Conservation (phyloP, 1,140 invertebrate species). For the Aradophagus sp. region DNA sequence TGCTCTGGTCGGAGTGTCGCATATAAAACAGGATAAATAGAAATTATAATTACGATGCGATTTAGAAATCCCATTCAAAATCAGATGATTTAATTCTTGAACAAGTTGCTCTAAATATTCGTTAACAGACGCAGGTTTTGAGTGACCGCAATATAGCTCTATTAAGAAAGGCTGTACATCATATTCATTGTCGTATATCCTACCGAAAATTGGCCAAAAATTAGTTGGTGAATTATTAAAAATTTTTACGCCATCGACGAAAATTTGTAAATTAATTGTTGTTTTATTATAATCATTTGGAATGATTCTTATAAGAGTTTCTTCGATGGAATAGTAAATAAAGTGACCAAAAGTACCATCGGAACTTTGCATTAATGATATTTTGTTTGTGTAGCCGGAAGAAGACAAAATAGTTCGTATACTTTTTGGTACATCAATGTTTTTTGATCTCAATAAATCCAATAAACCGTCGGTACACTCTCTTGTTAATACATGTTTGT, state of each 20-base stretch:
- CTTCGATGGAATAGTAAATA: slow-evolving; percentile 23
- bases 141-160: slow-evolving; percentile 31
- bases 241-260: slow-evolving; percentile 29
- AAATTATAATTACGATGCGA: slow-evolving; percentile 5
- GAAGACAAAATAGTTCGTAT: slow-evolving; percentile 23
- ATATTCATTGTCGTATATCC: slow-evolving; percentile 23
- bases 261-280: slow-evolving; percentile 26
- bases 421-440: slow-evolving; percentile 11
- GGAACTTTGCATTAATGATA: slow-evolving; percentile 15
- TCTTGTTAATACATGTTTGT: slow-evolving; percentile 6
- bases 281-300: slow-evolving; percentile 3
- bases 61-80: slow-evolving; percentile 25
- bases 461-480: slow-evolving; percentile 16
- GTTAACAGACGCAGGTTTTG: slow-evolving; percentile 26
- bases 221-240: slow-evolving; percentile 30
- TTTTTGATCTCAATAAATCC: slow-evolving; percentile 11
- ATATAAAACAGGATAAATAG: slow-evolving; percentile 9
- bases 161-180: slow-evolving; percentile 33
- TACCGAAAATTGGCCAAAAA: slow-evolving; percentile 42
- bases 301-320: slow-evolving; percentile 12
- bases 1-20: slow-evolving; percentile 46
- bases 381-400: background rate
- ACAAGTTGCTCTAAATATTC: slow-evolving; percentile 36
- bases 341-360: slow-evolving; percentile 25
- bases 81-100: slow-evolving; percentile 22